A percentile compares a stretch with the other conserved stretches of the same genome.
phyloP scores from a whole-genome alignment of 2,888 invertebrate species.

The Cecidostiba fungosa region DNA sequence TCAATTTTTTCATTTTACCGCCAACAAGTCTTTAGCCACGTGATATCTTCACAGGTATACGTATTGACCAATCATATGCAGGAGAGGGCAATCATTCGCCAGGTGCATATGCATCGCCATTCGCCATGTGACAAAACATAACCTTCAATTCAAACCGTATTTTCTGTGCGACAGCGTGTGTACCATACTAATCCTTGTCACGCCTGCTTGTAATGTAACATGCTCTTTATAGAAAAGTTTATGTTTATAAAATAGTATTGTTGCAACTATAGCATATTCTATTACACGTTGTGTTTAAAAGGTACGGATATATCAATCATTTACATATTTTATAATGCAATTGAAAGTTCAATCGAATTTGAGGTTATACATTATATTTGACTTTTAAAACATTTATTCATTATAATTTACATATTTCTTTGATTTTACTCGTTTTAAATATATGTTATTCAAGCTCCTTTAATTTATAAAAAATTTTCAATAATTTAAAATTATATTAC shows the following conservation, averaged over 20 bases:
- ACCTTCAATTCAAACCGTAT: slow-evolving; percentile 30
- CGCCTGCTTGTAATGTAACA: background rate
- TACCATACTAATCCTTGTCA: background rate
- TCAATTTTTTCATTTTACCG: background rate
- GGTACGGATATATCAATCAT: background rate
- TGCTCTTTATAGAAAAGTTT: background rate
- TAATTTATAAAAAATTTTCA: background rate
- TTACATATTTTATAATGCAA: background rate
- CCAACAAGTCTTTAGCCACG: background rate
- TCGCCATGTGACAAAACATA: slow-evolving; percentile 54
- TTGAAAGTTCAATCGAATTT: background rate
- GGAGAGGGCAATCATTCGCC: background rate
- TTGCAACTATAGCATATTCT: background rate
- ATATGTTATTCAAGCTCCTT: background rate
- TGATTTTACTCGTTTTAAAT: background rate
- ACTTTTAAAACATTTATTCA: background rate
- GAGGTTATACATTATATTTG: background rate
- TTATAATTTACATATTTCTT: background rate
- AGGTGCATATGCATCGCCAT: background rate
- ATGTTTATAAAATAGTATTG: background rate
- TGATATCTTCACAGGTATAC: background rate
- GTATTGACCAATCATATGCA: background rate
- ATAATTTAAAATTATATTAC: background rate
- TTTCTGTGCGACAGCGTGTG: background rate
- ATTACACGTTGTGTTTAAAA: background rate